Conservation (phyloP, 2,797 vertebrate species). For the Diceros bicornis region DNA sequence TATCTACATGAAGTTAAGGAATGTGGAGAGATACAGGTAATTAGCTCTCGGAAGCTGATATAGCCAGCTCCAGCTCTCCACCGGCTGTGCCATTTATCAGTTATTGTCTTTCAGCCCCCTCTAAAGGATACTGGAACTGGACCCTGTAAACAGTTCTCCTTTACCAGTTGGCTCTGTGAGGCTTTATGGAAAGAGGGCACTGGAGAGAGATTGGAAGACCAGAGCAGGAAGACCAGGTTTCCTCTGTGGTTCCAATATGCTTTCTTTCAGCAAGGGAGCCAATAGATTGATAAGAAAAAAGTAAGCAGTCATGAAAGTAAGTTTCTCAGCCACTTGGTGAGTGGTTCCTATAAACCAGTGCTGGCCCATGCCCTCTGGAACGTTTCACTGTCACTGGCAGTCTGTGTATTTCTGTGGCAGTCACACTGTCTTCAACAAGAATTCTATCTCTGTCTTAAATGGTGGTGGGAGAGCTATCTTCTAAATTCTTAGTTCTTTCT, state of each 20-base stretch:
- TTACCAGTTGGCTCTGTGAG: neutral
- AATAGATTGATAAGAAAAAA: neutral
- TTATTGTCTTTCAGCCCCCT: neutral
- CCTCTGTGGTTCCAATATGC: neutral
- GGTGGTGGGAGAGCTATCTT: neutral
- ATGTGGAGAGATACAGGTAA: neutral
- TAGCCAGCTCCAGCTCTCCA: rapidly evolving
- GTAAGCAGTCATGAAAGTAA: neutral
- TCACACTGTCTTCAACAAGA: neutral
- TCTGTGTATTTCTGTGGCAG: neutral
- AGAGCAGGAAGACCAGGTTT: neutral
- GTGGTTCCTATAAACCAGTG: neutral
- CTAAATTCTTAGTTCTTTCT: neutral
- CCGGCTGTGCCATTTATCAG: neutral
- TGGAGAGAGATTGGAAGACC: neutral
- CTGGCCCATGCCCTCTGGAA: neutral
- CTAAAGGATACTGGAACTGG: neutral
- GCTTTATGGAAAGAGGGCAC: too few species aligned
- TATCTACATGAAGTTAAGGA: neutral
- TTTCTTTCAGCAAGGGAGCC: neutral
- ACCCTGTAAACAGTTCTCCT: neutral
- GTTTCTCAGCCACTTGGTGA: neutral
- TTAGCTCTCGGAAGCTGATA: neutral
- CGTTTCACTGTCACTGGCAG: too few species aligned
- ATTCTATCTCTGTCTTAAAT: neutral